Conservation (phyloP, 2,888 invertebrate species). For the Acronicta aceris region DNA sequence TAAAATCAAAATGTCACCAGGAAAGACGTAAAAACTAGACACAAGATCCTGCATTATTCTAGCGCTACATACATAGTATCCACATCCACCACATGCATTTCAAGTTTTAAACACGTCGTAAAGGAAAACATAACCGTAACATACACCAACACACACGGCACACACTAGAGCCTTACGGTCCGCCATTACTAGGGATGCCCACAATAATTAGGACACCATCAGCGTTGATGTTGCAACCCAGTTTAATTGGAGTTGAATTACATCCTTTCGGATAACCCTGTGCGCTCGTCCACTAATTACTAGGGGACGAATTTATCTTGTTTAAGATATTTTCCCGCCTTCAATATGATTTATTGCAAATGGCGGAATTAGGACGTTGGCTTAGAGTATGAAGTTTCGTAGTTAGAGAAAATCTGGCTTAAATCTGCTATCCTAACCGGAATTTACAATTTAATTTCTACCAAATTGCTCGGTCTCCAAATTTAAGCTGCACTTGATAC, state of each 20-base stretch:
- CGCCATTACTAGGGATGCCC: conserved; percentile 35
- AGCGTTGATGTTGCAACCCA: conserved; percentile 40
- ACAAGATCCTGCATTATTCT: background rate
- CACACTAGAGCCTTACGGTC: conserved; percentile 8
- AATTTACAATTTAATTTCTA: background rate
- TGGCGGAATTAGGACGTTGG: conserved; percentile 28
- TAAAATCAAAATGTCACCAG: background rate
- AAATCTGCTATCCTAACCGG: background rate
- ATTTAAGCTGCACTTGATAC: background rate
- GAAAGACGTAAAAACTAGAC: background rate
- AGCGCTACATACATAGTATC: conserved; percentile 3
- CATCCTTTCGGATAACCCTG: conserved; percentile 52
- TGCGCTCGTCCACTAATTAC: conserved; percentile 50
- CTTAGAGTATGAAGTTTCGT: conserved; percentile 17
- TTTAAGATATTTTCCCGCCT: conserved; percentile 52
- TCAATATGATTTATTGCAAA: conserved; percentile 51
- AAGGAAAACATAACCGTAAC: conserved; percentile 24
- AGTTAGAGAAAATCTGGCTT: background rate
- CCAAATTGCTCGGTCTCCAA: background rate
- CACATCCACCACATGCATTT: conserved; percentile 1
- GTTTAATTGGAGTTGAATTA: conserved; percentile 58
- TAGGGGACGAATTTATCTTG: conserved; percentile 53
- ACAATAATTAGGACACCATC: conserved; percentile 40
- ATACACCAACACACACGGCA: conserved; percentile 4
- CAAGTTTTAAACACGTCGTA: conserved; percentile 38